These are phyloP conservation scores for Epinephelus awoara DNA, from an alignment of 2,797 vertebrate species.

Conservation along the genomic window DNA sequence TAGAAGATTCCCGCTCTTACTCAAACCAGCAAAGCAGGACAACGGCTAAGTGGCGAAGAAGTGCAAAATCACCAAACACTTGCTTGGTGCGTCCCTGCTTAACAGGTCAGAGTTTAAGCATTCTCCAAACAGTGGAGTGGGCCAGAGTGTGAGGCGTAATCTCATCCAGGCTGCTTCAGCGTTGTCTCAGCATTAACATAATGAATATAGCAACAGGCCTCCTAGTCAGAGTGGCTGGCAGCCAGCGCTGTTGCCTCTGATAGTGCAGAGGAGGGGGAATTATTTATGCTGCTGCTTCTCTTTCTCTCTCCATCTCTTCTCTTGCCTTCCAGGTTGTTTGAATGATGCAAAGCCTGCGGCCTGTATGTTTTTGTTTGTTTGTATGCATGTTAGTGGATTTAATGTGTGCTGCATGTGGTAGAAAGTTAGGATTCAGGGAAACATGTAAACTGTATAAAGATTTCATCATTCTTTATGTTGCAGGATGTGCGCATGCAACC, in stretches of 20 bases:
- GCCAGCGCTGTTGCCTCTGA: constrained; percentile 54
- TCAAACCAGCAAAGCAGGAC: constrained; percentile 45
- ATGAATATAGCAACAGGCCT: constrained; percentile 72
- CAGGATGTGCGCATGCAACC: constrained; percentile 25
- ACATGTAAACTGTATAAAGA: constrained; percentile 20
- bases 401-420: constrained; percentile 10
- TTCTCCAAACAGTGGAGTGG: constrained; percentile 70
- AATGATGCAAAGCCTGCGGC: constrained; percentile 55
- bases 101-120: constrained; percentile 75
- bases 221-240: constrained; percentile 58
- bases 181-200: constrained; percentile 73
- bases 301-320: constrained; percentile 38
- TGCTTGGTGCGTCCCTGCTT: constrained; percentile 54
- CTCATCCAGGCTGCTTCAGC: constrained; percentile 71
- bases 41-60: constrained; percentile 60
- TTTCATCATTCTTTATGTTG: constrained; percentile 44
- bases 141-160: constrained; percentile 63
- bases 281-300: constrained; percentile 51
- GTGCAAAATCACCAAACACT: constrained; percentile 67
- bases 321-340: constrained; percentile 54
- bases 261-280: constrained; percentile 61
- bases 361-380: constrained; percentile 58
- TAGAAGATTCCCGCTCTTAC: constrained; percentile 68
- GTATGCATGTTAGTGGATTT: constrained; percentile 21
- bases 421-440: constrained; percentile 25